Percentiles rank a stretch among this genome's conserved stretches.
Evolutionary conservation across 2,888 invertebrate genomes (phyloP).

Genomic region (Merodon equestris): DNA sequence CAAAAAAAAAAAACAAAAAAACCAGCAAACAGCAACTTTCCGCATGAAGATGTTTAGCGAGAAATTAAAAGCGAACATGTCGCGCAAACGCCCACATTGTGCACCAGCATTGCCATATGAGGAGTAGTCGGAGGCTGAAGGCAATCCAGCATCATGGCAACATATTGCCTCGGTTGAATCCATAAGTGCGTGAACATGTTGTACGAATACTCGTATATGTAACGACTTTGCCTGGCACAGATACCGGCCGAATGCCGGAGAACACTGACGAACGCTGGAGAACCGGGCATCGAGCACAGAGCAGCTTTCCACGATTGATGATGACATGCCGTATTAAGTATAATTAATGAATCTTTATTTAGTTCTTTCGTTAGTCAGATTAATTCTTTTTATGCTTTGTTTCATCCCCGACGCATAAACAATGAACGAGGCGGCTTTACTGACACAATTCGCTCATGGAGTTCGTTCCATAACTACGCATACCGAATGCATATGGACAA

Average conservation of each 20-base stretch:
- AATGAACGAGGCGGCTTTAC: constrained; percentile 42
- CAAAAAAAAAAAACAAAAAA: constrained; percentile 36
- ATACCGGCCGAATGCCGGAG: too few relatives aligned
- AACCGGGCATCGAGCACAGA: neutral
- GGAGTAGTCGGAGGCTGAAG: neutral
- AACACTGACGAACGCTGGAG: neutral
- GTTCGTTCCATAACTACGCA: too few relatives aligned
- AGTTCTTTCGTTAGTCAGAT: constrained; percentile 64
- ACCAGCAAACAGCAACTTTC: too few relatives aligned
- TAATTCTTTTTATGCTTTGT: constrained; percentile 53
- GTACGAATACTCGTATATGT: constrained; percentile 1
- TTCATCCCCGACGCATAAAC: constrained; percentile 7
- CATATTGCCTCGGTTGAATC: constrained; percentile 16
- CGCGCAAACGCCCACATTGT: constrained; percentile 44
- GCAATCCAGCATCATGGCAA: constrained; percentile 8
- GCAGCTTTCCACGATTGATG: constrained; percentile 54
- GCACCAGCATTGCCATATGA: constrained; percentile 34
- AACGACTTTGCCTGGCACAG: neutral
- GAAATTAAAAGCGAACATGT: constrained; percentile 24
- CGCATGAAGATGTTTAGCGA: constrained; percentile 45
- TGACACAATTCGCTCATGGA: constrained; percentile 46
- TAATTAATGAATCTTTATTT: constrained; percentile 66
- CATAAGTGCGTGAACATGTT: constrained; percentile 7
- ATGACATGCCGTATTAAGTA: constrained; percentile 65
- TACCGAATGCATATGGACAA: too few relatives aligned